Conservation (phyloP, 2,888 invertebrate species). For the Poecilobothrus nobilitatus region DNA sequence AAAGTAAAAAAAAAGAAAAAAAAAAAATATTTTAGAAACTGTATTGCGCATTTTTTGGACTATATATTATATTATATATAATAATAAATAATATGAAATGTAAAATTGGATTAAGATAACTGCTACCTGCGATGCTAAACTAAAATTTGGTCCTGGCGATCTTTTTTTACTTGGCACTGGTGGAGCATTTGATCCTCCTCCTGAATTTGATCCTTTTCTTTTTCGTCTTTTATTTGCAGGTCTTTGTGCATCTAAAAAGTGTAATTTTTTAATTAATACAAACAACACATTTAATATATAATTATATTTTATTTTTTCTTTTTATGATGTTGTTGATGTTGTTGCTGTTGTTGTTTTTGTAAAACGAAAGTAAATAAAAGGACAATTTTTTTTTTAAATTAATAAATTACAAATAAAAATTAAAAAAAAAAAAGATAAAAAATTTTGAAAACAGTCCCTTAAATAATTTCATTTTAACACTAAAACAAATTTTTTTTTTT, state of each 20-base stretch:
- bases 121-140: slow-evolving; percentile 82
- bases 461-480: background rate
- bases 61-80: no score
- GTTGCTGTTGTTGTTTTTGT: background rate
- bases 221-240: slow-evolving; percentile 94
- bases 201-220: slow-evolving; percentile 86
- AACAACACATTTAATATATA: no score
- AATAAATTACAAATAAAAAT: background rate
- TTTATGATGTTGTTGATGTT: no score
- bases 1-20: no score
- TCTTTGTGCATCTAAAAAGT: slow-evolving; percentile 76
- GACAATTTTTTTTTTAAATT: slow-evolving; percentile 2
- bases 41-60: no score
- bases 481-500: background rate
- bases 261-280: background rate
- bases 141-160: slow-evolving; percentile 94
- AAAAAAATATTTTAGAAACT: no score
- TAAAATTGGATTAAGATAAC: slow-evolving; percentile 16
- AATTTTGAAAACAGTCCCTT: background rate
- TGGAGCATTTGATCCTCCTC: slow-evolving; percentile 62
- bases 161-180: slow-evolving; percentile 89
- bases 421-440: background rate
- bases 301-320: no score
- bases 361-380: slow-evolving; percentile 10
- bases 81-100: no score